These are phyloP conservation scores for Campaea margaritaria DNA, from an alignment of 2,888 invertebrate species.

Conservation along the genomic window DNA sequence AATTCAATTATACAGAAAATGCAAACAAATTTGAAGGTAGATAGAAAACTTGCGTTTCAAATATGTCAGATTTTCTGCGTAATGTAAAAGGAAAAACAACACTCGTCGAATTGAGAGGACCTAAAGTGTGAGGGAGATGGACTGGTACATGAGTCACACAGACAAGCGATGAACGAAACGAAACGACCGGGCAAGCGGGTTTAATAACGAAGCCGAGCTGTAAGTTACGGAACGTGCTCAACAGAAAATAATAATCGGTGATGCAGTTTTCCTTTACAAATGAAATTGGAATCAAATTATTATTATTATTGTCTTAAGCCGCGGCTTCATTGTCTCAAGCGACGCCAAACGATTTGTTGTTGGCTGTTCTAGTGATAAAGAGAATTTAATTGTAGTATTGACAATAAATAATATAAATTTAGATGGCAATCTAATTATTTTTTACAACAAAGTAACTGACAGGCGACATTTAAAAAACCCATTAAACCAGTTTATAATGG, in stretches of 20 bases:
- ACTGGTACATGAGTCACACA: constrained; percentile 34
- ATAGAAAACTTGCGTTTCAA: neutral
- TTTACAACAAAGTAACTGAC: too few species aligned
- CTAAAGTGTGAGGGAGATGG: constrained; percentile 37
- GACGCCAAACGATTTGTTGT: too few species aligned
- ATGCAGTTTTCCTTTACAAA: constrained; percentile 29
- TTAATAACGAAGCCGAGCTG: constrained; percentile 50
- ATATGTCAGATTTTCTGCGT: constrained; percentile 2
- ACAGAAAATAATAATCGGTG: constrained; percentile 29
- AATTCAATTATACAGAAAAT: constrained; percentile 3
- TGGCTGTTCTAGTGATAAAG: too few species aligned
- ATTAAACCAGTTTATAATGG: too few species aligned
- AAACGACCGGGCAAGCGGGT: constrained; percentile 40
- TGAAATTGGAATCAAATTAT: too few species aligned
- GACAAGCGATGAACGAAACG: constrained; percentile 49
- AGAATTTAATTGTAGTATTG: too few species aligned
- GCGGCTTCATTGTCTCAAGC: too few species aligned
- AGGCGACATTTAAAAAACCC: too few species aligned
- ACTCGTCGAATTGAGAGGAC: constrained; percentile 15
- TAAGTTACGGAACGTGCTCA: constrained; percentile 53
- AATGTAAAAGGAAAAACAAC: constrained; percentile 22
- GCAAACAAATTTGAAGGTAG: constrained; percentile 4
- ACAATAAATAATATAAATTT: too few species aligned
- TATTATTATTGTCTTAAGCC: too few species aligned
- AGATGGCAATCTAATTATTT: too few species aligned